These are phyloP conservation scores for Agrypnus murinus DNA, from an alignment of 2,888 invertebrate genomes.

Conservation along the genomic window DNA sequence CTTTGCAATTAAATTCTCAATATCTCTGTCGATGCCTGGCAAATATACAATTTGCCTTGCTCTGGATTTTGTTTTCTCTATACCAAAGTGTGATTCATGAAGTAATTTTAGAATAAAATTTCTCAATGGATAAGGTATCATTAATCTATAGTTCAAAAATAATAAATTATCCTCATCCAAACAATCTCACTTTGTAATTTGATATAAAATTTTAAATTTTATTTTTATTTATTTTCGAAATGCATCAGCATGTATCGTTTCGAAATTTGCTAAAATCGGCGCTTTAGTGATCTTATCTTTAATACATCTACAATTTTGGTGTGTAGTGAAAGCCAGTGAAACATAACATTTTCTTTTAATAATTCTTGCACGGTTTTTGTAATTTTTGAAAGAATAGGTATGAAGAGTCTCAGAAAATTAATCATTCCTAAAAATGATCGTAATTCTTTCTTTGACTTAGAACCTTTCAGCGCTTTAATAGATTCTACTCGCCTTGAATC, in stretches of 20 bases:
- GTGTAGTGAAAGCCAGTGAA: no score
- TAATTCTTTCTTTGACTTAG: conserved; percentile 51
- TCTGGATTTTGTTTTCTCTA: conserved; percentile 57
- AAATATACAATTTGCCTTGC: conserved; percentile 57
- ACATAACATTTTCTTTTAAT: no score
- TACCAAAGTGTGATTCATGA: conserved; percentile 58
- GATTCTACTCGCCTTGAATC: conserved; percentile 48
- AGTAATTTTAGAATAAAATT: conserved; percentile 51
- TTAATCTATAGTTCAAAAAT: conserved; percentile 53
- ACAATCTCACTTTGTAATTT: conserved; percentile 55
- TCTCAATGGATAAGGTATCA: conserved; percentile 53
- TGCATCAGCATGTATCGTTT: conserved; percentile 53
- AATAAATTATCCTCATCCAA: conserved; percentile 55
- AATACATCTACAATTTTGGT: no score
- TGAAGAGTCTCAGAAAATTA: conserved; percentile 51
- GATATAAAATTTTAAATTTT: conserved; percentile 54
- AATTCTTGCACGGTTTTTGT: conserved; percentile 52
- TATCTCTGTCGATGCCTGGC: conserved; percentile 54
- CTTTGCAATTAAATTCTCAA: no score
- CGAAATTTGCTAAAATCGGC: conserved; percentile 48
- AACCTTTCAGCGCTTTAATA: conserved; percentile 44
- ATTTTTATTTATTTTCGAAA: conserved; percentile 46
- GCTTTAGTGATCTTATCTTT: conserved; percentile 44
- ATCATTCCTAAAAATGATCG: conserved; percentile 53
- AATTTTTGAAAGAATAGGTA: conserved; percentile 51